A percentile compares a stretch with the other conserved stretches of the same genome.
phyloP scores from a whole-genome alignment of 30 jellyfish, hydroid and myxozoan species.

The Chironex yamaguchii region DNA sequence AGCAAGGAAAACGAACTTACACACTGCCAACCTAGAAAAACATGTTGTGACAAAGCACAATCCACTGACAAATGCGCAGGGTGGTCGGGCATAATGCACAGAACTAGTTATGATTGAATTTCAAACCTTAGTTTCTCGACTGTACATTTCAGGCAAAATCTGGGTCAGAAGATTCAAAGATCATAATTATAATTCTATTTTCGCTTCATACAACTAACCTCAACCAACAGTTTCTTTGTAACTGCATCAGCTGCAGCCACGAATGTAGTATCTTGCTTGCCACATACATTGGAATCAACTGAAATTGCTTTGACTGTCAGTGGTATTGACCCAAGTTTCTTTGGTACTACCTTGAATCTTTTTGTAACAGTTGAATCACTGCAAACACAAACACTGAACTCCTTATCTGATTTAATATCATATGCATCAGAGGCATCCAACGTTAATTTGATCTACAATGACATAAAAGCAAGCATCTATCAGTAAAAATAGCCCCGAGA shows the following conservation, averaged over 20 bases:
- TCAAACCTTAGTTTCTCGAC: no score
- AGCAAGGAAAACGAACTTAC: no score
- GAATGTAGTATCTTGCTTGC: constrained; percentile 12
- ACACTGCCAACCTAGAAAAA: background rate
- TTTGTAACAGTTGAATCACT: constrained; percentile 86
- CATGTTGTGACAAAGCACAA: background rate
- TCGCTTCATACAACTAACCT: no score
- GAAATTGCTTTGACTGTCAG: constrained; percentile 81
- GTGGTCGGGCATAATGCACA: no score
- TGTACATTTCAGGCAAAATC: no score
- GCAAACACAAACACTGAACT: constrained; percentile 70
- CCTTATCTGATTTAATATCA: constrained; percentile 45
- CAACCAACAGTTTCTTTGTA: constrained; percentile 73
- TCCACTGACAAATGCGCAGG: no score
- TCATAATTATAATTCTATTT: no score
- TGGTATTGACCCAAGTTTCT: constrained; percentile 76
- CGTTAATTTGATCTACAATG: constrained; percentile 66
- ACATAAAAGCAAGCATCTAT: no score
- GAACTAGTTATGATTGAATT: no score
- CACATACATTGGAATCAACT: constrained; percentile 69
- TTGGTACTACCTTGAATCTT: constrained; percentile 72
- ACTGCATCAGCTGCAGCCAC: constrained; percentile 74
- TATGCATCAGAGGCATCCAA: constrained; percentile 65
- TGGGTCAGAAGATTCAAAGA: no score
- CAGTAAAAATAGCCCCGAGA: no score